Evolutionary conservation across 2,113 vertebrate genomes (phyloP), one percentile per base, ranked within the genome.

Genomic region (Hiodon tergisus): DNA sequence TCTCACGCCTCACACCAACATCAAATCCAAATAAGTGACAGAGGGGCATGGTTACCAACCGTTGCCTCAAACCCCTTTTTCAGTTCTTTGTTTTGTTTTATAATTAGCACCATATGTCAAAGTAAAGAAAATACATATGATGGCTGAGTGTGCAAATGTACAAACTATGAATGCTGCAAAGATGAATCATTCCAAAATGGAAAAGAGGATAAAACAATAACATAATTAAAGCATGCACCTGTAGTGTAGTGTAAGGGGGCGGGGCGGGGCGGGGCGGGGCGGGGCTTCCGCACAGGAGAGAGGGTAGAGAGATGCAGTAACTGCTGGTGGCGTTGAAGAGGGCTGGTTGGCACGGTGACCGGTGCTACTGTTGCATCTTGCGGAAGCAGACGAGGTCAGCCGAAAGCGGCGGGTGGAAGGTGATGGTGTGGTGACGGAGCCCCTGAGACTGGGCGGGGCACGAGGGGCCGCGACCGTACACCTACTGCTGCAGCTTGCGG

Each of bases 391-490:
- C 94, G 79, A 96, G 91, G 88, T 99, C 96, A 58, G 94, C 93
- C 50, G 95, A 95, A 90, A 98, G 90, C 8, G 96, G 96, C 53
- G 95, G 95, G 66, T 98, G 97, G 88, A 98, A 97, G 84, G 96
- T 98, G 92, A 98, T 95, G 91, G 96, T 98, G 91, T 99, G 97
- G 89, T 98, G 95, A 80, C 96, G 93, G 84, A 98, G 96, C 85
- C 97, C 96, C 94, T 97, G 96, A 93, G 97, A 94, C 81, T 2
- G 63, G 68, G 6, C 14, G 14, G 68, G 13, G 52, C 89, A 92
- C 90, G 91, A 90, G 91, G 91, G 79, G 90, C 90, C 86, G 85
- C 72, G 88, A 88, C 91, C 91, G 90, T 89, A 85, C 93, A 92
- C 97, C 91, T 94, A 31, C 31, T 31, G 95, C 93, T 97, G 94